Evolutionary conservation across 2,113 vertebrate species (phyloP).

Genomic region (Formicarius rufipectus): DNA sequence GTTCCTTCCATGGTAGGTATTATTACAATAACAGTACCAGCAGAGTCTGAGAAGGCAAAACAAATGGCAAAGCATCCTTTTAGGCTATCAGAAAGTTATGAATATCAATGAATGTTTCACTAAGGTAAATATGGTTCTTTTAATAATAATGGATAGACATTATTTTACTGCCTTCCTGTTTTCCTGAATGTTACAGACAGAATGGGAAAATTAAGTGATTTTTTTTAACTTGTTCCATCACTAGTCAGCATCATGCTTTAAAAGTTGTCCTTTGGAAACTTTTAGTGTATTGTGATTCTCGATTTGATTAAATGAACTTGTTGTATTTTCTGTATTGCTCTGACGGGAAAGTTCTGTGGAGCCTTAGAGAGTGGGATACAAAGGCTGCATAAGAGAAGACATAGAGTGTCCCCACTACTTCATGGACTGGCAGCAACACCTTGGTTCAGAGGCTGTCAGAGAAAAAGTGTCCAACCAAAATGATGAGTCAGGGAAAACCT

Average conservation of each 20-base stretch:
- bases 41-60: neutral
- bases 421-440: neutral
- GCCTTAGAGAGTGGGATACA: neutral
- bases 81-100: neutral
- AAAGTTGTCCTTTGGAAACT: neutral
- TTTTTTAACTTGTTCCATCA: neutral
- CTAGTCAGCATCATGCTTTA: neutral
- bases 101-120: neutral
- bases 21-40: neutral
- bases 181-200: neutral
- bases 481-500: neutral
- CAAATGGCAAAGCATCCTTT: neutral
- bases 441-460: neutral
- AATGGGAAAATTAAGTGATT: neutral
- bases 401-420: neutral
- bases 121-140: neutral
- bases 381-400: neutral
- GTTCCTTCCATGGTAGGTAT: neutral
- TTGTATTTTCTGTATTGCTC: neutral
- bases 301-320: neutral
- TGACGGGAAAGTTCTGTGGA: neutral
- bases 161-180: neutral
- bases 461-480: neutral
- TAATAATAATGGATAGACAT: neutral
- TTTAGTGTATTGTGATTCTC: neutral